Evolutionary conservation across 2,113 vertebrate genomes (phyloP).

Genomic region (Saguinus imperator): DNA sequence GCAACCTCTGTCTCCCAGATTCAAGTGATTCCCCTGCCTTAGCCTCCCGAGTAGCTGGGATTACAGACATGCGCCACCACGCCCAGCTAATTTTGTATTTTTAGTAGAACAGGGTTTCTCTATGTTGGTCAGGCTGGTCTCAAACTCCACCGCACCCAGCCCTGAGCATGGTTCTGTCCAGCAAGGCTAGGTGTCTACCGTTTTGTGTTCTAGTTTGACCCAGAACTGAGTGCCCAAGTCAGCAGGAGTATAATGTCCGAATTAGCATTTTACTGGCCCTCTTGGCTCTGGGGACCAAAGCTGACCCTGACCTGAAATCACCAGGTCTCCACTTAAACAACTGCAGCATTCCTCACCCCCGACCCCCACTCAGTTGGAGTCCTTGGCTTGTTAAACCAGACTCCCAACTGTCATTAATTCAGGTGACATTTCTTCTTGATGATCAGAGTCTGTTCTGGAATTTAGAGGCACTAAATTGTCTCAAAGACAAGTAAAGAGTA

Average conservation of each 20-base stretch:
- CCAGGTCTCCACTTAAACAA: neutral
- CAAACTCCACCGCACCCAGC: no score
- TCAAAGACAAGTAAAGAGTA: neutral
- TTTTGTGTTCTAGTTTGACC: neutral
- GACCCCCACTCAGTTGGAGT: rapidly evolving
- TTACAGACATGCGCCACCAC: no score
- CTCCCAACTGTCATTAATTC: neutral
- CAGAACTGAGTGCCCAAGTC: neutral
- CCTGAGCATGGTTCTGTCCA: neutral
- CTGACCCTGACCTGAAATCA: neutral
- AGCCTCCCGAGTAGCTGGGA: no score
- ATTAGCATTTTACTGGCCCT: rapidly evolving
- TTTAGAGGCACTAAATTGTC: neutral
- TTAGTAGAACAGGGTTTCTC: no score
- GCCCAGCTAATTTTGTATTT: no score
- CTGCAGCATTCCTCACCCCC: rapidly evolving
- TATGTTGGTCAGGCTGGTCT: no score
- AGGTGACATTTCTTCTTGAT: neutral
- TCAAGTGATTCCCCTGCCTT: no score
- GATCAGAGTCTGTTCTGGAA: neutral
- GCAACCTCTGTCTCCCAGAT: no score
- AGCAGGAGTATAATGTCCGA: no score
- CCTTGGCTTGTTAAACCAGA: neutral
- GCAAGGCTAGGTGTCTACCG: neutral
- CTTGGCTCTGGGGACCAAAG: neutral